A percentile compares a stretch with the other conserved stretches of the same genome.
phyloP scores from a whole-genome alignment of 2,113 vertebrate species.

The Phrynosoma blainvillii region DNA sequence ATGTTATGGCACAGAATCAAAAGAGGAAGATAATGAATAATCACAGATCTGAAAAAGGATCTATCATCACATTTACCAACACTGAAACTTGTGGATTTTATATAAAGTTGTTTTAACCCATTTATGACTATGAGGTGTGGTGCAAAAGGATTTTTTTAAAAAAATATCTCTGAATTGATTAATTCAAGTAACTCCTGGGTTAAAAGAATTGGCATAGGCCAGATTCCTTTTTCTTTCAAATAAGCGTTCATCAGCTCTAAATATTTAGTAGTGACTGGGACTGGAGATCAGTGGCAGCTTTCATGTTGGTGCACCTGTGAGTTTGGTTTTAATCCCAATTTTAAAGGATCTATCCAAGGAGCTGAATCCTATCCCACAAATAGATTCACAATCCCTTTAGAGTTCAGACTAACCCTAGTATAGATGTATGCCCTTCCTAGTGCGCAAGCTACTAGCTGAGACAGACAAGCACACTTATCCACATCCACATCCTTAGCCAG shows the following conservation, averaged over 20 bases:
- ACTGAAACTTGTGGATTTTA: background rate
- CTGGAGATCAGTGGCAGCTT: too few species aligned
- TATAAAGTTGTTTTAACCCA: background rate
- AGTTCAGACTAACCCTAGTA: too few species aligned
- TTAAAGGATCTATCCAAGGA: background rate
- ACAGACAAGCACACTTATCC: background rate
- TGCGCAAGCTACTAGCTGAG: too few species aligned
- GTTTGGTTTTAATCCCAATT: too few species aligned
- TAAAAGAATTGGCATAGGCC: background rate
- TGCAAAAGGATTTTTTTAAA: background rate
- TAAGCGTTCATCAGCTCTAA: background rate
- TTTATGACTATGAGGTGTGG: background rate
- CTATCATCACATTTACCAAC: background rate
- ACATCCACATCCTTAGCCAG: background rate
- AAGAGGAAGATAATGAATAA: conserved; percentile 3
- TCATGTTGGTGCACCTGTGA: too few species aligned
- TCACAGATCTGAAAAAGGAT: background rate
- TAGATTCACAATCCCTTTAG: too few species aligned
- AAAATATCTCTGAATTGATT: background rate
- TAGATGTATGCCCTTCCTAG: too few species aligned
- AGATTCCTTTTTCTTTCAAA: background rate
- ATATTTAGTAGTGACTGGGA: background rate
- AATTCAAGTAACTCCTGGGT: background rate
- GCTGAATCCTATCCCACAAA: background rate
- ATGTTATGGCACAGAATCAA: background rate